Conservation (phyloP, 2,888 invertebrate species). For the Lampropteryx suffumata region DNA sequence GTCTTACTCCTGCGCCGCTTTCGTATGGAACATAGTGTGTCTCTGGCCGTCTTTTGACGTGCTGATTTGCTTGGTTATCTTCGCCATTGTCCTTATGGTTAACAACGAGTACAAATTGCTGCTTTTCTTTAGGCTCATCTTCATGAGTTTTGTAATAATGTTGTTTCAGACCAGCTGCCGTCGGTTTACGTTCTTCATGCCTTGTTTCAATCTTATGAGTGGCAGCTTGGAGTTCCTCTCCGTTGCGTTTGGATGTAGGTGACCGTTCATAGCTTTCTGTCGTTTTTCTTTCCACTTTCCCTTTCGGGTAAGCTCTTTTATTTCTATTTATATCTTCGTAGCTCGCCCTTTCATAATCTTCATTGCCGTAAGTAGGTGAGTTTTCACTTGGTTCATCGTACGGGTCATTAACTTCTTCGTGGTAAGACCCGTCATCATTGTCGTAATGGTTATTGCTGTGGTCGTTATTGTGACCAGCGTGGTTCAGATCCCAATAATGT, state of each 20-base stretch:
- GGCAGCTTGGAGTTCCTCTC: conserved; percentile 42
- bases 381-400: conserved; percentile 61
- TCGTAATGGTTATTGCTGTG: conserved; percentile 58
- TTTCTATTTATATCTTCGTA: conserved; percentile 63
- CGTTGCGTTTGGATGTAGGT: conserved; percentile 37
- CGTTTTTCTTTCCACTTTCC: conserved; percentile 48
- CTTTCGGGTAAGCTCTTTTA: conserved; percentile 58
- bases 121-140: conserved; percentile 45
- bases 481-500: conserved; percentile 95
- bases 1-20: conserved; percentile 64
- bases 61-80: conserved; percentile 35
- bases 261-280: conserved; percentile 35
- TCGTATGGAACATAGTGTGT: conserved; percentile 65
- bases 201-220: conserved; percentile 43
- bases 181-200: conserved; percentile 28
- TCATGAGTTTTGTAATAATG: conserved; percentile 35
- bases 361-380: conserved; percentile 50
- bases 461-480: conserved; percentile 77
- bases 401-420: conserved; percentile 45
- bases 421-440: conserved; percentile 62
- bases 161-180: neutral
- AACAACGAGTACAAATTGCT: conserved; percentile 57
- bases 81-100: conserved; percentile 45
- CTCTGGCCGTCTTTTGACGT: conserved; percentile 24
- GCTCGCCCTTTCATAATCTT: conserved; percentile 57